A percentile compares a stretch with the other conserved stretches of the same genome.
Evolutionary conservation across 2,888 invertebrate species (phyloP).

Genomic region (Rhorus exstirpatorius): DNA sequence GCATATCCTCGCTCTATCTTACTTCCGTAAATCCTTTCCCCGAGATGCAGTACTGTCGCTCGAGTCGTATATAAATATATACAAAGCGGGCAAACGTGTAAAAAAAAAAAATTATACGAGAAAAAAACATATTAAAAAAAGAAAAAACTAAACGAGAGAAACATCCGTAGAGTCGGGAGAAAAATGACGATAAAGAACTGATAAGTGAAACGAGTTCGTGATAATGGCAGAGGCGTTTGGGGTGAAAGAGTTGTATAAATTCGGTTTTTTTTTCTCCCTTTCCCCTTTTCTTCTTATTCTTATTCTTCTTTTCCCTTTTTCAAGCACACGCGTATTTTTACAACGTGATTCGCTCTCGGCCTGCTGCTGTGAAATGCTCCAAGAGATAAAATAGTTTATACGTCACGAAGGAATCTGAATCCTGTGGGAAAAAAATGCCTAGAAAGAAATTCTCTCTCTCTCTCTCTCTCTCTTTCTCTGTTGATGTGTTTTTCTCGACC

Average conservation of each 20-base stretch:
- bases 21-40: no score
- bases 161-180: constrained; percentile 1
- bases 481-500: no score
- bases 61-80: no score
- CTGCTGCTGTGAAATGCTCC: neutral
- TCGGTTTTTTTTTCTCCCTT: constrained; percentile 7
- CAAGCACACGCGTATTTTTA: constrained; percentile 23
- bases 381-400: constrained; percentile 50
- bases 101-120: neutral
- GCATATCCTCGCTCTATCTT: no score
- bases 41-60: no score
- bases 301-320: no score
- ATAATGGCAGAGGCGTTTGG: constrained; percentile 46
- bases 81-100: neutral
- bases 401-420: constrained; percentile 23
- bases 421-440: constrained; percentile 43
- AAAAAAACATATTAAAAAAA: constrained; percentile 7
- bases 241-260: constrained; percentile 47
- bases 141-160: constrained; percentile 1
- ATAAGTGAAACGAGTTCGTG: constrained; percentile 62
- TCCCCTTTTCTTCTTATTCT: neutral
- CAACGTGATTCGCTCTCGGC: constrained; percentile 16
- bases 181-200: constrained; percentile 44
- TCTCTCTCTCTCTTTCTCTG: constrained; percentile 26
- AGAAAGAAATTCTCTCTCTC: constrained; percentile 1